Base-by-base conservation (phyloP, 1,140 invertebrate genomes). In the Heliothis subflexa region DNA sequence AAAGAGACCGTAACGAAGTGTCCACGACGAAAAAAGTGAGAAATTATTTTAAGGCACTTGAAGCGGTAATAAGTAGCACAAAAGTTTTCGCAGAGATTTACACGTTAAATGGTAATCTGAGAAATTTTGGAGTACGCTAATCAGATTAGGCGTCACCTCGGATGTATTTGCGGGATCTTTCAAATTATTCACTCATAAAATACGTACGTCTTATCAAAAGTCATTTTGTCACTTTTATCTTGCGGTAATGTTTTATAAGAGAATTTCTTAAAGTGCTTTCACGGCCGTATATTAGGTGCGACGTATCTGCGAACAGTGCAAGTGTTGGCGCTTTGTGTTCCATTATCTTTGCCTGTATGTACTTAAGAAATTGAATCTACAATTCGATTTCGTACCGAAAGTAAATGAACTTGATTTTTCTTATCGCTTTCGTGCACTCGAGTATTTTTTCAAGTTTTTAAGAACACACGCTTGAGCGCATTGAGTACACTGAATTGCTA, bases 1-100 rank as follows among this genome's bases (percentile, higher is more conserved):
- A 89, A 89, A 85, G 86, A 86, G 81, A 85, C 82, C 86, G 86
- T 89, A 90, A 91, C 85, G 86, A 86, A 89, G 83, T 87, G 85
- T 83, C 89, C 85, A 81, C 78, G 83, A 88, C 80, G 82, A 81
- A 85, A 90, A 88, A 90, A 88, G 85, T 84, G 81, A 82, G 83
- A 87, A 88, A 89, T 89, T 89, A 89, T 89, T 86, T 86, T 87
- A 88, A 84, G 82, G 82, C 80, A 86, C 83, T 84, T 83, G 83
- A 85, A 86, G 80, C 85, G 81, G 84, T 85, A 90, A 86, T 86
- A 86, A 86, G 83, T 87, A 72, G 81, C 82, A 82, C 80, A 85
- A 85, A 85, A 84, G 76, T 86, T 85, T 85, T 84, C 64, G 80
- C 84, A 40, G 81, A 82, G 84, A 86, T 86, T 90, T 88, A 80